phyloP scores from a whole-genome alignment of 2,113 vertebrate genomes.

The Halichoerus grypus region DNA sequence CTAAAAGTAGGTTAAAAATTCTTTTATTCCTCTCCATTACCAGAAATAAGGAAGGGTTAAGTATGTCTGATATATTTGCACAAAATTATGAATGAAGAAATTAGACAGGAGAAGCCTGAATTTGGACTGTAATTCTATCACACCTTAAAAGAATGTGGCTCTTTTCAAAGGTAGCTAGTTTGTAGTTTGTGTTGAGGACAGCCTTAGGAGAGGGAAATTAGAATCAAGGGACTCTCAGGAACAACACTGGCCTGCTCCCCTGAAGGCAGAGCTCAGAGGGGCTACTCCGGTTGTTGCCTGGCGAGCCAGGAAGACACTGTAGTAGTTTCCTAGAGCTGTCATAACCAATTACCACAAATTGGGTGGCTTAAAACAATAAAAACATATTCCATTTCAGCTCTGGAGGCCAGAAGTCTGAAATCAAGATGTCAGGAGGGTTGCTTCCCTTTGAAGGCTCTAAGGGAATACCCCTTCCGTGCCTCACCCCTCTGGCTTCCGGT shows the following conservation, averaged over 20 bases:
- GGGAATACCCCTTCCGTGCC: neutral
- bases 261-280: neutral
- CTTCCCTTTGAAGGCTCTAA: neutral
- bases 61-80: neutral
- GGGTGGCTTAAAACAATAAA: neutral
- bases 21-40: conserved; percentile 15
- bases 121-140: conserved; percentile 1
- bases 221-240: neutral
- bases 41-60: conserved; percentile 64
- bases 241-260: neutral
- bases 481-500: neutral
- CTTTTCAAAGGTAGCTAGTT: neutral
- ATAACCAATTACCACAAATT: neutral
- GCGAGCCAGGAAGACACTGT: neutral
- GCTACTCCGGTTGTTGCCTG: neutral
- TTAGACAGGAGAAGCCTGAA: conserved; percentile 11
- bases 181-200: neutral
- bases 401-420: neutral
- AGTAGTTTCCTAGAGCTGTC: too few species aligned
- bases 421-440: neutral
- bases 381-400: neutral
- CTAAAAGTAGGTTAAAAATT: neutral
- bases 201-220: neutral
- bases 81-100: conserved; percentile 40
- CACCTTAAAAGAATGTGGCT: neutral